Evolutionary conservation across 2,113 vertebrate genomes (phyloP).

Genomic region (Chlorocebus sabaeus): DNA sequence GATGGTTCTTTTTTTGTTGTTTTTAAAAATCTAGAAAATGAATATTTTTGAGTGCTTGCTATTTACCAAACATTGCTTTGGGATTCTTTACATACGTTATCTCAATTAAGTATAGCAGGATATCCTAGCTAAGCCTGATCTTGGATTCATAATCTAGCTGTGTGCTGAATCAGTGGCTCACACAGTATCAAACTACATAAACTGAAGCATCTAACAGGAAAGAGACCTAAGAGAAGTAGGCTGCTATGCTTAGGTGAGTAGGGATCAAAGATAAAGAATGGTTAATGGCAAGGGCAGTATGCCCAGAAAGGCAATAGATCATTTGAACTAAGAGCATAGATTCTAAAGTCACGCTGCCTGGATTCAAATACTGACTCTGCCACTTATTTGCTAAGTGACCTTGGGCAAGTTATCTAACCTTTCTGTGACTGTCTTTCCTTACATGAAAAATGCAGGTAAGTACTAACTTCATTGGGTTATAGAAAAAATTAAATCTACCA

Average conservation of each 20-base stretch:
- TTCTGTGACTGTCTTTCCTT: background rate
- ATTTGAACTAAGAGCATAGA: background rate
- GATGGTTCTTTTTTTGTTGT: background rate
- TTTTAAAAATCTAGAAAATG: background rate
- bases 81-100: background rate
- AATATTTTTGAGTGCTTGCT: background rate
- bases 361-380: background rate
- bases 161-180: background rate
- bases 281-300: background rate
- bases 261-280: background rate
- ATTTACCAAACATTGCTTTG: background rate
- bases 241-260: background rate
- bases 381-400: background rate
- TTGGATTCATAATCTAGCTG: background rate
- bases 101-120: background rate
- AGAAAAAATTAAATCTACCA: background rate
- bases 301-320: background rate
- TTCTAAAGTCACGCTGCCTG: background rate
- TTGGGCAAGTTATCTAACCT: background rate
- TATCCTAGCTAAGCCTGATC: background rate
- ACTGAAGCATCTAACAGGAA: background rate
- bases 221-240: background rate
- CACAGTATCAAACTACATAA: background rate
- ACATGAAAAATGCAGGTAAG: background rate
- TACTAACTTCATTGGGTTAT: background rate